Percentiles rank a stretch among this genome's conserved stretches.
These are phyloP conservation scores for Phymanthus crucifer DNA, from an alignment of 92 coral and sea anemone genomes.

Conservation along the genomic window DNA sequence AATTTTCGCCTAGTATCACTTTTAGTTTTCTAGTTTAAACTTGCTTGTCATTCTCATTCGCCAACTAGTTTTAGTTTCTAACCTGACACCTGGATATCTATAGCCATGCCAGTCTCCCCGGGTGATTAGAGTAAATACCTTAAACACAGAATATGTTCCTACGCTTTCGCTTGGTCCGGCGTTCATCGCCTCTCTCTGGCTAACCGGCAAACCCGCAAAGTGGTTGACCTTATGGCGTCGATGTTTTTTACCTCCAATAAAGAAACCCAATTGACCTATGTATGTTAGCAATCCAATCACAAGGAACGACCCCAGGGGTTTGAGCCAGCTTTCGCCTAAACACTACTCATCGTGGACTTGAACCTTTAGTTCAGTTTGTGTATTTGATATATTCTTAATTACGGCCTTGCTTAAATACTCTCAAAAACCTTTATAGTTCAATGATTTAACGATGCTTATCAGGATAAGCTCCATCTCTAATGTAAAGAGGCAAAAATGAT, in stretches of 20 bases:
- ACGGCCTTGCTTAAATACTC: slow-evolving; percentile 5
- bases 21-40: background rate
- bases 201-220: background rate
- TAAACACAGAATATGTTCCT: background rate
- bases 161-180: background rate
- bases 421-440: slow-evolving; percentile 10
- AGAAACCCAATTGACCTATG: background rate
- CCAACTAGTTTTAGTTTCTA: background rate
- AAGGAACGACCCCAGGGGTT: background rate
- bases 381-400: slow-evolving; percentile 4
- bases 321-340: background rate
- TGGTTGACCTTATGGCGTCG: background rate
- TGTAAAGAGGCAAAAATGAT: slow-evolving; percentile 2
- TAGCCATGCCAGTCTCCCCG: background rate
- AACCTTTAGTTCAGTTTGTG: background rate
- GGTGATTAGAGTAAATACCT: background rate
- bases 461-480: background rate
- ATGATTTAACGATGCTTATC: background rate
- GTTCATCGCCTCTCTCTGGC: background rate
- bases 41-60: background rate
- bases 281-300: background rate
- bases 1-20: background rate
- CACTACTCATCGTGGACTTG: background rate
- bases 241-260: background rate
- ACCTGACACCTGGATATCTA: background rate